phyloP scores from a whole-genome alignment of 2,797 vertebrate species.

The Halcyon leucocephala region DNA sequence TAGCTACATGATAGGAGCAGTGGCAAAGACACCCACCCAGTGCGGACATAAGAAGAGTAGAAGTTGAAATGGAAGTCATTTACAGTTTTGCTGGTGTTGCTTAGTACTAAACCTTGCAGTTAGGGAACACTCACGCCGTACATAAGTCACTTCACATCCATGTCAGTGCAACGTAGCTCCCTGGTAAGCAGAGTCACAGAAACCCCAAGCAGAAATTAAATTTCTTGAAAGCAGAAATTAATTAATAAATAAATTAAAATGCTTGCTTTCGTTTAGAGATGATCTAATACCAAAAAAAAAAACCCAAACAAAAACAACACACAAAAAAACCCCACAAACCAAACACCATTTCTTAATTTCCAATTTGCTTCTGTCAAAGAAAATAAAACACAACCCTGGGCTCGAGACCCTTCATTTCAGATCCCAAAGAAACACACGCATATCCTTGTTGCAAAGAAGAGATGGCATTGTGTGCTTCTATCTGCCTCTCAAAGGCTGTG shows the following conservation, averaged over 20 bases:
- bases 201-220: background rate
- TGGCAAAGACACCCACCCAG: accelerated
- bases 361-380: background rate
- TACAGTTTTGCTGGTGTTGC: too few species aligned
- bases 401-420: background rate
- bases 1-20: accelerated
- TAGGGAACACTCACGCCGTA: background rate
- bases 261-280: background rate
- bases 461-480: background rate
- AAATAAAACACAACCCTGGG: background rate
- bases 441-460: background rate
- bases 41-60: accelerated
- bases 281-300: background rate
- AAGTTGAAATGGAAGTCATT: background rate
- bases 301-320: too few species aligned
- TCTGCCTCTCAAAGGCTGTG: background rate
- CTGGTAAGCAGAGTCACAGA: background rate
- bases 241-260: background rate
- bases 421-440: accelerated
- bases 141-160: background rate
- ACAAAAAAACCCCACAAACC: too few species aligned
- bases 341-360: background rate
- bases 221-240: background rate
- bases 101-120: too few species aligned
- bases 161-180: accelerated